phyloP scores from a whole-genome alignment of 2,113 vertebrate genomes.

The Oenanthe melanoleuca region DNA sequence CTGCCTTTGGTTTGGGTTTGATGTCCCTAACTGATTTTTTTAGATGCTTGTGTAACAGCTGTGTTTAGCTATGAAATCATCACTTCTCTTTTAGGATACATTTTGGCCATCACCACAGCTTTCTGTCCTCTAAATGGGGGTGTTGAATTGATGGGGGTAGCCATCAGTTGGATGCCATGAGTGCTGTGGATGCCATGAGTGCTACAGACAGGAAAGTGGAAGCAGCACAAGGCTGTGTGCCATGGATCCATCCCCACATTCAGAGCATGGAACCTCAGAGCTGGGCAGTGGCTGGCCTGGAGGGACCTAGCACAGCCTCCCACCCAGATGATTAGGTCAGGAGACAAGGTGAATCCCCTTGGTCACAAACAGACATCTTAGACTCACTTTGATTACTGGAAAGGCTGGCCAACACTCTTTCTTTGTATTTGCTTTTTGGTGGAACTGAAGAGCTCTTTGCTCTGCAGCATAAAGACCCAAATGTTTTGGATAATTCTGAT shows the following conservation, averaged over 20 bases:
- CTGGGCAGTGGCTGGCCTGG: neutral
- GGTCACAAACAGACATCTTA: neutral
- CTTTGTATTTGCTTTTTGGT: neutral
- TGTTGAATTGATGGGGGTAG: neutral
- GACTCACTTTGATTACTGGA: neutral
- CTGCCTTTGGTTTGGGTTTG: neutral
- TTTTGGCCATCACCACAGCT: neutral
- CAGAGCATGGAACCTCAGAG: fast-evolving
- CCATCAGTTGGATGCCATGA: neutral
- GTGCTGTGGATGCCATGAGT: neutral
- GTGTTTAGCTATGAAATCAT: neutral
- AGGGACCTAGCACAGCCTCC: neutral
- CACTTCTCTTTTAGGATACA: neutral
- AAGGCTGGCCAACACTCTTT: neutral
- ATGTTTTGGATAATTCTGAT: neutral
- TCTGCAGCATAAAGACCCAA: neutral
- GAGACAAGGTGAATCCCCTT: neutral
- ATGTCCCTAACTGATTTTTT: neutral
- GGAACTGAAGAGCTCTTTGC: neutral
- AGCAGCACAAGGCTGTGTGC: neutral
- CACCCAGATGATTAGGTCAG: neutral
- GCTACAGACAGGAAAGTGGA: neutral
- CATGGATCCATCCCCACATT: fast-evolving
- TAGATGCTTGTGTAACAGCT: neutral
- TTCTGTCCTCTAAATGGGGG: neutral